phyloP scores from a whole-genome alignment of 1,140 invertebrate species.

The Trinorchestia longiramus region DNA sequence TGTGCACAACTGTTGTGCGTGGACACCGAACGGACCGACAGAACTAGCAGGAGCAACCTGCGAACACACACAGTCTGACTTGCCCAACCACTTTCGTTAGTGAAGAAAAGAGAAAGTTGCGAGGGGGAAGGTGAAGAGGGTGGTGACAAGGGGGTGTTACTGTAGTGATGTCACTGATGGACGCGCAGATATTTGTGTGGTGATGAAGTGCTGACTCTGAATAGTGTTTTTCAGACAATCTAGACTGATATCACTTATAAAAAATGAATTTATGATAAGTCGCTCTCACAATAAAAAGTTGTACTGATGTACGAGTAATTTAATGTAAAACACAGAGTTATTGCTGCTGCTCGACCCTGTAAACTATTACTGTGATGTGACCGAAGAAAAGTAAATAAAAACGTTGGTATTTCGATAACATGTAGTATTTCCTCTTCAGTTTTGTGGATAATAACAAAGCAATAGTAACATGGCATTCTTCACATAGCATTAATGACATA shows the following conservation, averaged over 20 bases:
- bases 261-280: neutral
- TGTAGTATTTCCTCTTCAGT: no score
- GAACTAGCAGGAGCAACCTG: neutral
- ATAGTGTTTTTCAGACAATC: neutral
- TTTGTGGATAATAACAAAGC: no score
- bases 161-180: neutral
- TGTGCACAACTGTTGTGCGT: neutral
- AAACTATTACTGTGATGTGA: neutral
- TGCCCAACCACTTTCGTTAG: slow-evolving; percentile 39
- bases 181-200: neutral
- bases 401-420: no score
- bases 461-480: no score
- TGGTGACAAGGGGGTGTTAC: neutral
- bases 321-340: no score
- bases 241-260: neutral
- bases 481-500: no score
- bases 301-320: neutral
- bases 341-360: neutral
- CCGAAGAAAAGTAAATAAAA: neutral
- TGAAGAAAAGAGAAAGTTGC: slow-evolving; percentile 49
- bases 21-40: neutral
- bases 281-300: neutral
- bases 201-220: neutral
- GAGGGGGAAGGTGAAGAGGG: slow-evolving; percentile 1
- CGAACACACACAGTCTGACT: neutral